Percentiles rank a stretch among this genome's conserved stretches.
phyloP scores from a whole-genome alignment of 35 echinoderm and acorn worm genomes.

The Apostichopus parvimensis region DNA sequence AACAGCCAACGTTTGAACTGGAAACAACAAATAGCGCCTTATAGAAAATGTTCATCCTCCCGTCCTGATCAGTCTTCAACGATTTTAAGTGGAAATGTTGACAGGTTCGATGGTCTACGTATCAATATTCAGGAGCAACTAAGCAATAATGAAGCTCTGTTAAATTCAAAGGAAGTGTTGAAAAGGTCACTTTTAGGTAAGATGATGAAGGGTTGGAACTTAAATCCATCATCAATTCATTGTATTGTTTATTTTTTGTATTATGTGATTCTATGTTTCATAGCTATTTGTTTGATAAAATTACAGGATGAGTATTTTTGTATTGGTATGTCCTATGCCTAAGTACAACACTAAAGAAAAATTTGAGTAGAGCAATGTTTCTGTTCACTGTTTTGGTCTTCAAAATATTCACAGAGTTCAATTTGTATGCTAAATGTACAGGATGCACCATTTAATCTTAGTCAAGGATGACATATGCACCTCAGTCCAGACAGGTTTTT shows the following conservation, averaged over 20 bases:
- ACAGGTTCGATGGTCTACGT: conserved; percentile 6
- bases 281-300: background rate
- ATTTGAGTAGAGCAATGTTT: too few species aligned
- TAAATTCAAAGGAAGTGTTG: background rate
- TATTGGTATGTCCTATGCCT: too few species aligned
- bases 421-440: too few species aligned
- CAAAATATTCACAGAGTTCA: too few species aligned
- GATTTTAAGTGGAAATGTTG: background rate
- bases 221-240: background rate
- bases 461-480: too few species aligned
- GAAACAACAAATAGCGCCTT: background rate
- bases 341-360: too few species aligned
- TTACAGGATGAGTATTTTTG: too few species aligned
- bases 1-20: background rate
- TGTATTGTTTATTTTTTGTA: background rate
- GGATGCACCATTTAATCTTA: too few species aligned
- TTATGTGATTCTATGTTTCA: background rate
- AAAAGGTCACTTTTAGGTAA: conserved; percentile 16
- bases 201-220: background rate
- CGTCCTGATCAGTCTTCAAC: background rate
- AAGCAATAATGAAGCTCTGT: background rate
- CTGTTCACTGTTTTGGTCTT: too few species aligned
- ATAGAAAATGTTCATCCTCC: background rate
- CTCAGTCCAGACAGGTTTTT: too few species aligned
- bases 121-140: conserved; percentile 8